These are phyloP conservation scores for Pardosa pseudoannulata DNA, from an alignment of 2,888 invertebrate genomes.

Conservation along the genomic window DNA sequence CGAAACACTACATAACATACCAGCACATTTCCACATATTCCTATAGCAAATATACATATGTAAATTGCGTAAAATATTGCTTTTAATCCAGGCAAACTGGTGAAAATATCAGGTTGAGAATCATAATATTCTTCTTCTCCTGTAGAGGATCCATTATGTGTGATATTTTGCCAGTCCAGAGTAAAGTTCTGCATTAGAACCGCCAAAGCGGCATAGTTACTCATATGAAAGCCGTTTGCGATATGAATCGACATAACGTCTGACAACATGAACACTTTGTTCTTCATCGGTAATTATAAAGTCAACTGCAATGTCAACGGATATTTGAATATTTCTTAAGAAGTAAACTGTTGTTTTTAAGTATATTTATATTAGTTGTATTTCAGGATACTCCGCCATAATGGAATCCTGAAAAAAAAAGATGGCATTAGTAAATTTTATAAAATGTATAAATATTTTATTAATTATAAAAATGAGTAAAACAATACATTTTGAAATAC, in stretches of 20 bases:
- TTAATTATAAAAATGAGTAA: no score
- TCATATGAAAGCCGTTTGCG: constrained; percentile 68
- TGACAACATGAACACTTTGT: neutral
- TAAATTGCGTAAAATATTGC: constrained; percentile 87
- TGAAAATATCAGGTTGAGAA: constrained; percentile 48
- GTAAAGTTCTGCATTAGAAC: constrained; percentile 60
- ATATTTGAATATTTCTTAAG: no score
- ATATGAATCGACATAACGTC: constrained; percentile 63
- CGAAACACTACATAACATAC: constrained; percentile 96
- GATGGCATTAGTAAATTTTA: no score
- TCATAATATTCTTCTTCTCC: constrained; percentile 43
- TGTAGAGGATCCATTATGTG: constrained; percentile 13
- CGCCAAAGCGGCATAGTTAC: constrained; percentile 62
- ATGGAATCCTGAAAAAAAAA: no score
- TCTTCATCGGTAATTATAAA: no score
- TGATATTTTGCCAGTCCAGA: constrained; percentile 48
- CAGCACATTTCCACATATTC: constrained; percentile 91
- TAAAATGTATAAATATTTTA: no score
- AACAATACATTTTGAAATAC: no score
- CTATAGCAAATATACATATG: constrained; percentile 89
- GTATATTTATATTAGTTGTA: no score
- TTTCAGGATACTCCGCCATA: no score
- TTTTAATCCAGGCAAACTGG: constrained; percentile 80
- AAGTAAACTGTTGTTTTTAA: no score
- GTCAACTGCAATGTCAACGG: no score